Evolutionary conservation across 2,888 invertebrate species (phyloP), one percentile per base, ranked within the genome.

Genomic region (Lutraria lutraria): DNA sequence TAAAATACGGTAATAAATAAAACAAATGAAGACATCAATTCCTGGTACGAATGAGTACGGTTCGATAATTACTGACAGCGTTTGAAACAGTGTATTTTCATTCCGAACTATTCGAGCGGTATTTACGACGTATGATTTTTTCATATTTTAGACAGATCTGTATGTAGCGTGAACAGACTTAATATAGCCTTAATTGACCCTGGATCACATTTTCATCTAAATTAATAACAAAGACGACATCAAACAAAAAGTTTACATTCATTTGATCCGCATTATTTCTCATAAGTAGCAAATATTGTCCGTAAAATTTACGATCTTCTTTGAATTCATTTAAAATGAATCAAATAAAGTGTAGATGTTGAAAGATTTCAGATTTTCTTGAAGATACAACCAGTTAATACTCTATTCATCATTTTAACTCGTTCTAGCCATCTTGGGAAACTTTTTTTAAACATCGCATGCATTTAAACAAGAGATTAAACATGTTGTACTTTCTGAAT

Each of bases 141-240:
- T 25, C 53, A 72, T 72, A 86, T 63, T 31, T 68, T 82, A 86
- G 86, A 72, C 82, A 72, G 52, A 54, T 83, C 83, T 60, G 21
- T 83, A 88, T 84, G 83, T 80, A 83, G 60, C 87, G 79, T 88
- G 83, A 80, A 52, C 19, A 56, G n/a, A 43, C 60, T 81, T n/a
- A n/a, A 72, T 82, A 88, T 85, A 82, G 81, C 53, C 56, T 82
- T 54, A 82, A 80, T 87, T 86, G 88, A 90, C 68, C 85, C 81
- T 25, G 68, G 85, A 89, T 90, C 68, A 83, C 68, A 25, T 54
- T 80, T 88, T 88, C 88, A 86, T 90, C 88, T 90, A 90, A 90
- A 88, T 90, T 84, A 90, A 90, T 90, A 90, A 90, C 79, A 86
- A 68, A 85, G 31, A 19, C 68, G 79, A 86, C 85, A 80, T 85